These are phyloP conservation scores for Monarcha castaneiventris DNA, from an alignment of 2,113 vertebrate genomes.

Conservation along the genomic window DNA sequence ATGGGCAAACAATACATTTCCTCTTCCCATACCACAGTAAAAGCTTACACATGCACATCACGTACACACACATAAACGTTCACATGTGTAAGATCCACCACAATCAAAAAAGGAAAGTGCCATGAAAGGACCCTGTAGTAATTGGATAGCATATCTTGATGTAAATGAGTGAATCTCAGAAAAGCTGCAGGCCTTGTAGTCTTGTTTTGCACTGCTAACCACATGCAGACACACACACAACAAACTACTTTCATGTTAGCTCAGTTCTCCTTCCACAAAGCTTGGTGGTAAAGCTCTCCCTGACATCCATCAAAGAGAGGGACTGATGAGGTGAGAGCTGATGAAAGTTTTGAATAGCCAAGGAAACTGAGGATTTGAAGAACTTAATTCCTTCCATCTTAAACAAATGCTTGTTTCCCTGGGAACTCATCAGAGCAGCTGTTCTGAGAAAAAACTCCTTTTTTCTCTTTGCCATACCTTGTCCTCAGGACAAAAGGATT, in stretches of 20 bases:
- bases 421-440: conserved; percentile 12
- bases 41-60: not conserved
- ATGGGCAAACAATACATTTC: conserved; percentile 7
- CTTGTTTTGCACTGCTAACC: conserved; percentile 36
- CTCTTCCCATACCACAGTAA: conserved; percentile 41
- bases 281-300: not conserved
- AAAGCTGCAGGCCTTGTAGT: not conserved
- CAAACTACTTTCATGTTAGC: conserved; percentile 3
- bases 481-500: conserved; percentile 24
- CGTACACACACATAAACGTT: not conserved
- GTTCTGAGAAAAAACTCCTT: not conserved
- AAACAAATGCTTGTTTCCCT: not conserved
- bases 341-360: conserved; percentile 5
- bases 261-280: not conserved
- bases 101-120: conserved; percentile 21
- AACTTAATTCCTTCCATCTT: conserved; percentile 9
- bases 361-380: not conserved
- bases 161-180: not conserved
- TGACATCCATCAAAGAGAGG: not conserved
- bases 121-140: not conserved
- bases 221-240: not conserved
- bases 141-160: not conserved
- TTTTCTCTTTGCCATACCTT: not conserved
- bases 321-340: not conserved
- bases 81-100: not conserved